Percentiles rank a stretch among this genome's conserved stretches.
Evolutionary conservation across 2,113 vertebrate species (phyloP).

Genomic region (Ctenodactylus gundi): DNA sequence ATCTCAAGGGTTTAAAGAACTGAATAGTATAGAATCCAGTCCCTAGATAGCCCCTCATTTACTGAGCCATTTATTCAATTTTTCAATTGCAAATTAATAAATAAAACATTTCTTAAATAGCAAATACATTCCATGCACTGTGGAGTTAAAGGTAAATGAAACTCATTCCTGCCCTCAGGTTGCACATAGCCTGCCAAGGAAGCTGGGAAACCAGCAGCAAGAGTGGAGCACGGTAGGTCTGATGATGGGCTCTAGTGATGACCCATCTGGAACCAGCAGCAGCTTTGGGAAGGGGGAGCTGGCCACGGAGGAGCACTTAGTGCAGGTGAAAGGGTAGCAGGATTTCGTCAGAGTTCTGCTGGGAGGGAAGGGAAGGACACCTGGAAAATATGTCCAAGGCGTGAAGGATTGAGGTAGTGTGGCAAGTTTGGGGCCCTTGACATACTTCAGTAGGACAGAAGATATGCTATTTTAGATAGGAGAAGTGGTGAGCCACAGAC

Average conservation of each 20-base stretch:
- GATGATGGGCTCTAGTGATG: too few species aligned
- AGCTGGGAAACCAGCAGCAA: neutral
- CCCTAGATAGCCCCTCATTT: conserved; percentile 3
- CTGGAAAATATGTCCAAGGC: neutral
- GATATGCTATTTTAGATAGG: too few species aligned
- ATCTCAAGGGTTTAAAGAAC: conserved; percentile 27
- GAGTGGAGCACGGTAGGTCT: too few species aligned
- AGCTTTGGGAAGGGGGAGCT: too few species aligned
- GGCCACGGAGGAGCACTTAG: neutral
- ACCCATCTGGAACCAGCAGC: too few species aligned
- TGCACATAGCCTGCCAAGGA: neutral
- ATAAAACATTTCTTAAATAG: neutral
- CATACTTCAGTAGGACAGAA: too few species aligned
- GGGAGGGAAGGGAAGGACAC: neutral
- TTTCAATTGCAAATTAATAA: conserved; percentile 47
- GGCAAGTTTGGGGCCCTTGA: neutral
- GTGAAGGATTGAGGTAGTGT: neutral
- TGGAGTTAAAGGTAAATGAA: conserved; percentile 19
- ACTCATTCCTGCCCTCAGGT: neutral
- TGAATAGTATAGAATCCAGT: conserved; percentile 34
- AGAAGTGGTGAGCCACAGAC: too few species aligned
- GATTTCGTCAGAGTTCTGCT: neutral
- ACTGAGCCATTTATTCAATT: neutral
- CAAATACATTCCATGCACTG: neutral
- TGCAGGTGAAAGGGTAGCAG: neutral